Evolutionary conservation across 2,888 invertebrate genomes (phyloP), one percentile per base, ranked within the genome.

Genomic region (Machimus rusticus): DNA sequence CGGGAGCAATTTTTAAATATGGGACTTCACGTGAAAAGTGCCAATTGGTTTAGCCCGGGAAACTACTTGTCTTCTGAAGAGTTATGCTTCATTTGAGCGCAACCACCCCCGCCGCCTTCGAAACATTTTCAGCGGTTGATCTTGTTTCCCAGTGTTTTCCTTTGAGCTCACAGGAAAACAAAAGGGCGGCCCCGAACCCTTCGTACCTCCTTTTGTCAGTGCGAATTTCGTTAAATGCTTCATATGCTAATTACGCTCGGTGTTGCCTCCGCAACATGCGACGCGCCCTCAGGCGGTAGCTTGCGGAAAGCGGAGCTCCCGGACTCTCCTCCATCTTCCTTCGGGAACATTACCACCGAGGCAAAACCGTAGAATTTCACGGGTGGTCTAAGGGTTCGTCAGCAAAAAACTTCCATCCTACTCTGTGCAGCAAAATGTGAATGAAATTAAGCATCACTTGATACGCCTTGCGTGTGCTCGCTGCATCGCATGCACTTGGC

Each of bases 371-470:
- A 66, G 66, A 66, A 66, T 66, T 55, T 78, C 78, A 37, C 19
- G 78, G 78, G 78, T 78, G 78, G 78, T 39, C 78, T 78, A 78
- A 43, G 78, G 39, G 43, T 23, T 23, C 23, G 43, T 78, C 23
- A 66, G 66, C 66, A 66, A 57, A 77, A 23, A 23, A 23, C 66
- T 19, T 66, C 14, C 43, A 78, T 78, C 16, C 78, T 43, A 16
- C 23, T 39, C 39, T 39, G n/a, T 8, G 43, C 39, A 43, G 78
- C 43, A 78, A 78, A 78, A 78, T 78, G 43, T 78, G 39, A 78
- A 78, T 78, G 78, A 78, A 78, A 78, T 78, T 78, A 43, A 78
- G 78, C 78, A 78, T 78, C 78, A 78, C 78, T 78, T 78, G 78
- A 78, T 78, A 78, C 43, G 78, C 43, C 39, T 78, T 78, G 37